These are phyloP conservation scores for Picathartes gymnocephalus DNA, from an alignment of 2,113 vertebrate genomes.

Conservation along the genomic window DNA sequence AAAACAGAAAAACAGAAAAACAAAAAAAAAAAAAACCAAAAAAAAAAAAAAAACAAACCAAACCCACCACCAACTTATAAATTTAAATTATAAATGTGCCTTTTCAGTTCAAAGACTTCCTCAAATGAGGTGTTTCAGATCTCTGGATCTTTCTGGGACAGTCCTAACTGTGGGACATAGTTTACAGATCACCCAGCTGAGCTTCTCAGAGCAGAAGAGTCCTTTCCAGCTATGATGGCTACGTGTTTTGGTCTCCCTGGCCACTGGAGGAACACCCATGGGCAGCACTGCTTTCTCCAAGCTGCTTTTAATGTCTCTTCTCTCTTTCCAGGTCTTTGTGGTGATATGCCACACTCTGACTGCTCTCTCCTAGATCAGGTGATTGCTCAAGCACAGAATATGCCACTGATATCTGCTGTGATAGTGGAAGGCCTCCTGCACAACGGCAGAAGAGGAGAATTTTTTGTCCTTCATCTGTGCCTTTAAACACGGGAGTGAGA, in stretches of 20 bases:
- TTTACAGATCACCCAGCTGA: not conserved
- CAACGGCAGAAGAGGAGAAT: not conserved
- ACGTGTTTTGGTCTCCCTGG: not conserved
- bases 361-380: not conserved
- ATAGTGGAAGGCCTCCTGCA: not conserved
- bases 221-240: not conserved
- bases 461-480: conserved; percentile 36
- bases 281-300: not conserved
- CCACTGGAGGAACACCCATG: not conserved
- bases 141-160: not conserved
- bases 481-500: conserved; percentile 47
- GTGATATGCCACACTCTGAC: not conserved
- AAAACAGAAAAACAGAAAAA: not conserved
- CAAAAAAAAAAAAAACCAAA: not conserved
- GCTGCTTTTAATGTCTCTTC: not conserved
- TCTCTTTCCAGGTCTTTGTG: not conserved
- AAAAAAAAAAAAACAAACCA: too few species aligned
- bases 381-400: not conserved
- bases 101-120: not conserved
- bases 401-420: not conserved
- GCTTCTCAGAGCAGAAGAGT: not conserved
- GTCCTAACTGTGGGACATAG: accelerated
- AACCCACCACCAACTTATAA: too few species aligned
- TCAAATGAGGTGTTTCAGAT: not conserved
- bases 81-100: not conserved